Conservation (phyloP, 92 coral and sea anemone species). For the Siderastrea radians region DNA sequence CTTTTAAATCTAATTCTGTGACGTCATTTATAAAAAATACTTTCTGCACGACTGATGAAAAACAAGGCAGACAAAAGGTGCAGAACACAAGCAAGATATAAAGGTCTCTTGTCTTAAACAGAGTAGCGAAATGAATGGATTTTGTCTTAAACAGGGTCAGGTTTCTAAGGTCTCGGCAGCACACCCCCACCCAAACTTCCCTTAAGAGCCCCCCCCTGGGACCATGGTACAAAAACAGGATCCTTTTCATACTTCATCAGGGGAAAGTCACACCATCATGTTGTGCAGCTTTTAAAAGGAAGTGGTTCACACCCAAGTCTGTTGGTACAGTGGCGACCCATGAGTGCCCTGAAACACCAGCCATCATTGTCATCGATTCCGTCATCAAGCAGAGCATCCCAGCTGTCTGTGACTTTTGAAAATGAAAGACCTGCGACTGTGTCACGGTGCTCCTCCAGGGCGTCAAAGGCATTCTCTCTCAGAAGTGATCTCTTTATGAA, state of each 20-base stretch:
- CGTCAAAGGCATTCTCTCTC: constrained; percentile 60
- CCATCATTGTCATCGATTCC: constrained; percentile 75
- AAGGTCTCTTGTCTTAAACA: no score
- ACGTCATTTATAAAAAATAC: no score
- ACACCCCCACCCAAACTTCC: no score
- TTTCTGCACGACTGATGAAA: no score
- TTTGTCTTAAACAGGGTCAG: no score
- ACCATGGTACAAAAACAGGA: neutral
- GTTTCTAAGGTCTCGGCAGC: no score
- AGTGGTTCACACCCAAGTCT: constrained; percentile 89
- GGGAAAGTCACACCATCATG: constrained; percentile 81
- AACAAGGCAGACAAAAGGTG: no score
- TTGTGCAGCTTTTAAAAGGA: constrained; percentile 84
- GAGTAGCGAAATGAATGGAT: no score
- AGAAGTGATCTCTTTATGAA: constrained; percentile 71
- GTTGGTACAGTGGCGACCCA: constrained; percentile 91
- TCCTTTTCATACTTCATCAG: constrained; percentile 31
- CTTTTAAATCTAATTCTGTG: no score
- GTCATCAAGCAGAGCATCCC: constrained; percentile 60
- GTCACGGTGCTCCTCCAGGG: constrained; percentile 55
- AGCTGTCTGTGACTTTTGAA: constrained; percentile 85
- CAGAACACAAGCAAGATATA: no score
- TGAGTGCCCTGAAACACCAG: constrained; percentile 73
- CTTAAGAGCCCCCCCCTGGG: no score
- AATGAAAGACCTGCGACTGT: constrained; percentile 45